phyloP scores from a whole-genome alignment of 2,888 invertebrate species.

The Platypus cylindrus region DNA sequence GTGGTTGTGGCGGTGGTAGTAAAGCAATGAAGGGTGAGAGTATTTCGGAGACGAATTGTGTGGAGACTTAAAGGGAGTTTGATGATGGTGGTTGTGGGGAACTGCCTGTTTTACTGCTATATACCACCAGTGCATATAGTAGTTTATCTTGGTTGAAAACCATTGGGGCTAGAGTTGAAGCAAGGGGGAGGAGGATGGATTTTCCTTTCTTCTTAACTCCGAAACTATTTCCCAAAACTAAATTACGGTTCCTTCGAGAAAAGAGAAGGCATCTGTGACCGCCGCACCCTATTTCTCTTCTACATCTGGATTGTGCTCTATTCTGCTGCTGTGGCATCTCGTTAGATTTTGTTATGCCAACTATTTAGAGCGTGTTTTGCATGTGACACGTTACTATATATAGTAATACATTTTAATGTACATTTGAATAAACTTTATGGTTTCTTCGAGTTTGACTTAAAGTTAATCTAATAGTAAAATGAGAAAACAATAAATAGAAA shows the following conservation, averaged over 20 bases:
- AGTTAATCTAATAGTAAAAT: too few species aligned
- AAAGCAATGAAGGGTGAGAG: neutral
- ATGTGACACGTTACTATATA: slow-evolving; percentile 38
- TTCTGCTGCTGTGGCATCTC: too few species aligned
- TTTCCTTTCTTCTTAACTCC: slow-evolving; percentile 21
- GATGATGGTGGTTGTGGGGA: slow-evolving; percentile 35
- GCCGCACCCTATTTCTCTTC: too few species aligned
- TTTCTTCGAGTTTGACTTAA: too few species aligned
- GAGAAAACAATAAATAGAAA: too few species aligned
- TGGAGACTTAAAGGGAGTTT: slow-evolving; percentile 20
- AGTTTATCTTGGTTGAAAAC: slow-evolving; percentile 29
- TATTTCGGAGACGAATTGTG: slow-evolving; percentile 18
- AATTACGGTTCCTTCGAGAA: slow-evolving; percentile 17
- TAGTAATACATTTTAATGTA: too few species aligned
- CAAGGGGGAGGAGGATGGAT: slow-evolving; percentile 37
- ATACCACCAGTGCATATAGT: slow-evolving; percentile 15
- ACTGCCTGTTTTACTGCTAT: slow-evolving; percentile 15
- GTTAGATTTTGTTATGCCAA: slow-evolving; percentile 26
- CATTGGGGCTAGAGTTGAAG: too few species aligned
- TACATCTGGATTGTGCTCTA: too few species aligned
- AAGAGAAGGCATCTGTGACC: slow-evolving; percentile 17
- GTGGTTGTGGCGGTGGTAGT: neutral
- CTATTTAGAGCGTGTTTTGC: too few species aligned
- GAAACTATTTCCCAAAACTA: slow-evolving; percentile 23
- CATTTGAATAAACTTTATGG: too few species aligned